Percentiles rank a stretch among this genome's conserved stretches.
Evolutionary conservation across 2,888 invertebrate species (phyloP).

Genomic region (Ischnus inquisitorius): DNA sequence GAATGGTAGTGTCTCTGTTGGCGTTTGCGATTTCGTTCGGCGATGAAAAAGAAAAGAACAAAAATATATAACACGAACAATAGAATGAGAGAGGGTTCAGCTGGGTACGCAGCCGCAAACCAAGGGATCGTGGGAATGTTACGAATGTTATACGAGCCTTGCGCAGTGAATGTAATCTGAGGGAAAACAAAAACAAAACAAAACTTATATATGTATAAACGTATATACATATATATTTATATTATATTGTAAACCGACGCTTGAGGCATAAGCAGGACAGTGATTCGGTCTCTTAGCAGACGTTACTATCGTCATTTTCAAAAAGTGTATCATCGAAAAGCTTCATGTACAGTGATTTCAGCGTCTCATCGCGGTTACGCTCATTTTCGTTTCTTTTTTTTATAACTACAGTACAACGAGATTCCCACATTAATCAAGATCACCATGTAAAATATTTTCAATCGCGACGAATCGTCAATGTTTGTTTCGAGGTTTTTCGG

Average conservation of each 20-base stretch:
- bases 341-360: slow-evolving; percentile 50
- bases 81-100: slow-evolving; percentile 55
- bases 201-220: slow-evolving; percentile 55
- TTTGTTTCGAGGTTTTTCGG: slow-evolving; percentile 33
- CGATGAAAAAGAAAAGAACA: slow-evolving; percentile 23
- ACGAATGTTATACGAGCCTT: slow-evolving; percentile 61
- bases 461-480: slow-evolving; percentile 23
- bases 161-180: slow-evolving; percentile 68
- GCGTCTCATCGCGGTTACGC: slow-evolving; percentile 16
- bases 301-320: slow-evolving; percentile 43
- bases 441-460: slow-evolving; percentile 22
- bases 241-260: slow-evolving; percentile 31
- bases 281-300: slow-evolving; percentile 46
- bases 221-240: slow-evolving; percentile 45
- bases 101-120: slow-evolving; percentile 65
- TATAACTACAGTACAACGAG: background rate
- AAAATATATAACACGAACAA: slow-evolving; percentile 4
- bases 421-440: background rate
- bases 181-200: slow-evolving; percentile 45
- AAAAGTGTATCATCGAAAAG: slow-evolving; percentile 33
- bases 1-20: slow-evolving; percentile 42
- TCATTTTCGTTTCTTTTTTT: slow-evolving; percentile 5
- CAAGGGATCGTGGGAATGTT: slow-evolving; percentile 54
- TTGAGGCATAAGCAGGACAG: slow-evolving; percentile 44
- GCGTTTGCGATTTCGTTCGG: slow-evolving; percentile 59